Evolutionary conservation across 2,888 invertebrate species (phyloP).

Genomic region (Nomada fucata): DNA sequence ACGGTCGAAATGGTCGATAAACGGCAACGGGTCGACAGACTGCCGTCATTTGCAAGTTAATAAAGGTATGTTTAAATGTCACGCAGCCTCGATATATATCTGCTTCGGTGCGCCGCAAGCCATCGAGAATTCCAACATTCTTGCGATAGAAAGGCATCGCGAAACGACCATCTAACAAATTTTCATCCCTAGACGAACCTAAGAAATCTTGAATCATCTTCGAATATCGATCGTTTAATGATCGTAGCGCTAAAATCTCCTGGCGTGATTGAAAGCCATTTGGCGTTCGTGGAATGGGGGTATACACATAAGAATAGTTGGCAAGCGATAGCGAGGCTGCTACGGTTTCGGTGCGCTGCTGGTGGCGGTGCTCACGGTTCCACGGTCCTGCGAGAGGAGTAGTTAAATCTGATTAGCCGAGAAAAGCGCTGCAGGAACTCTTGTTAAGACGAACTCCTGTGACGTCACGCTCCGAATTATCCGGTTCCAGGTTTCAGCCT

Average conservation of each 20-base stretch:
- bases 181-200: too few species aligned
- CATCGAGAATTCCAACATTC: neutral
- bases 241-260: neutral
- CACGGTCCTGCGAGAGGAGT: conserved; percentile 51
- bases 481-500: conserved; percentile 54
- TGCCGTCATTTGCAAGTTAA: conserved; percentile 58
- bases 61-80: conserved; percentile 47
- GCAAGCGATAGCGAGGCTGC: neutral
- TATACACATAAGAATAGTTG: neutral
- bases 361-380: conserved; percentile 37
- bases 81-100: conserved; percentile 5
- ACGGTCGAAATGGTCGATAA: conserved; percentile 56
- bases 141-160: too few species aligned
- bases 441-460: conserved; percentile 69
- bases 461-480: conserved; percentile 71
- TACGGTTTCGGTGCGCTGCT: neutral
- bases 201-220: neutral
- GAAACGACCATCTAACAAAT: too few species aligned
- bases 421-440: conserved; percentile 72
- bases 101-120: neutral
- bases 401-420: conserved; percentile 73
- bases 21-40: conserved; percentile 36
- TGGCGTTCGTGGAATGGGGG: too few species aligned
- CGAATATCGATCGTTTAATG: neutral
- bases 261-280: neutral